A percentile compares a stretch with the other conserved stretches of the same genome.
These are phyloP conservation scores for Ispidina lecontei DNA, from an alignment of 2,797 vertebrate species.

Conservation along the genomic window DNA sequence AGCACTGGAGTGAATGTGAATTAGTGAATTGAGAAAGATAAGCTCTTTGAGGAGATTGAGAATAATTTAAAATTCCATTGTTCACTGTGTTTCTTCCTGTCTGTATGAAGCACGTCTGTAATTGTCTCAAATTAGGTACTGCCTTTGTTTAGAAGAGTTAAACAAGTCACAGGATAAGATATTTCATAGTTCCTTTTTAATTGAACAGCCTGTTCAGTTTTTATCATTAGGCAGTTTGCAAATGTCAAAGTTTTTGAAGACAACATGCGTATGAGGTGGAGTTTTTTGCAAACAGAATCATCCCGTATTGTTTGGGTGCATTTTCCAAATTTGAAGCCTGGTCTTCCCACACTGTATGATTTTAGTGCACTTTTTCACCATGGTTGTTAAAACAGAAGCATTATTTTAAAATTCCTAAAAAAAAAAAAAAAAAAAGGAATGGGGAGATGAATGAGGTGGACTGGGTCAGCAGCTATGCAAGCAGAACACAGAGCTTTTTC, in stretches of 20 bases:
- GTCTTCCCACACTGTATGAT: neutral
- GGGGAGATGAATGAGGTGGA: neutral
- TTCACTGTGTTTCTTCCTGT: constrained; percentile 21
- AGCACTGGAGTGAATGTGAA: constrained; percentile 4
- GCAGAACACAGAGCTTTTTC: neutral
- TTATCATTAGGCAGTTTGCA: constrained; percentile 26
- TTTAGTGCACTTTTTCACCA: neutral
- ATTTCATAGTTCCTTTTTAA: constrained; percentile 36
- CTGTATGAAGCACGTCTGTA: neutral
- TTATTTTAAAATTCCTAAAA: neutral
- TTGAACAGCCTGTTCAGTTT: constrained; percentile 15
- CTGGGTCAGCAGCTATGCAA: neutral
- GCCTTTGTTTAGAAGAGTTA: constrained; percentile 47
- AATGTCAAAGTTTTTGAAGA: constrained; percentile 16
- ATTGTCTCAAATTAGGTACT: constrained; percentile 54
- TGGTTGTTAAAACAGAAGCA: neutral
- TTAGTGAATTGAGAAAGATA: constrained; percentile 34
- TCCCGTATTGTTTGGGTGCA: neutral
- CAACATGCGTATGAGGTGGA: neutral
- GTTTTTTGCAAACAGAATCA: neutral
- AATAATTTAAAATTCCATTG: constrained; percentile 34
- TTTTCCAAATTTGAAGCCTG: neutral
- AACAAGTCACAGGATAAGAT: constrained; percentile 32
- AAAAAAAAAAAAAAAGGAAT: neutral
- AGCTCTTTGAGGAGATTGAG: constrained; percentile 6